These are phyloP conservation scores for Pseudorasbora parva DNA, from an alignment of 2,113 vertebrate species.

Conservation along the genomic window DNA sequence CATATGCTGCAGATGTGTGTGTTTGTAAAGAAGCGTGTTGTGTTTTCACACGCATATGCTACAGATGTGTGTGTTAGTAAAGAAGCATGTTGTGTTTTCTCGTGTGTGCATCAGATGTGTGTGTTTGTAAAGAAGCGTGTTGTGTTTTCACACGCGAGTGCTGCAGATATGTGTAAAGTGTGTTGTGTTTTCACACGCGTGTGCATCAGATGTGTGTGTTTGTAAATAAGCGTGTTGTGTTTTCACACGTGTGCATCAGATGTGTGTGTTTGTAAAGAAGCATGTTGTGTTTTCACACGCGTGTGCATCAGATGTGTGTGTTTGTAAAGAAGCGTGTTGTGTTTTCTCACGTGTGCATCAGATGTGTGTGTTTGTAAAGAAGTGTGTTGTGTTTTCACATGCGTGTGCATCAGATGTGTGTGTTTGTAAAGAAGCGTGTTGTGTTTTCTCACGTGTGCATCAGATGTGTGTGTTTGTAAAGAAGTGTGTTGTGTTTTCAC, in stretches of 20 bases:
- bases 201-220: too few species aligned
- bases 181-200: too few species aligned
- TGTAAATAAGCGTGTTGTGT: not conserved
- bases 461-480: conserved; percentile 18
- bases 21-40: not conserved
- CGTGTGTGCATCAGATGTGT: too few species aligned
- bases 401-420: too few species aligned
- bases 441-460: not conserved
- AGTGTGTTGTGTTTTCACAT: too few species aligned
- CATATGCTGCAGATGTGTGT: too few species aligned
- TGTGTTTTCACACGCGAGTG: not conserved
- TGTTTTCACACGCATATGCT: not conserved
- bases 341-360: not conserved
- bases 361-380: too few species aligned
- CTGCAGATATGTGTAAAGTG: conserved; percentile 18
- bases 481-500: too few species aligned
- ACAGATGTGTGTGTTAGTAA: conserved; percentile 18
- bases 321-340: not conserved
- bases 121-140: not conserved
- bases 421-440: not conserved
- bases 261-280: too few species aligned
- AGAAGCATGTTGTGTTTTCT: too few species aligned
- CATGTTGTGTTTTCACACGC: too few species aligned
- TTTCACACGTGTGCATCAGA: not conserved
- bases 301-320: too few species aligned